These are phyloP conservation scores for Desmodus rotundus DNA, from an alignment of 2,113 vertebrate genomes.

Conservation along the genomic window DNA sequence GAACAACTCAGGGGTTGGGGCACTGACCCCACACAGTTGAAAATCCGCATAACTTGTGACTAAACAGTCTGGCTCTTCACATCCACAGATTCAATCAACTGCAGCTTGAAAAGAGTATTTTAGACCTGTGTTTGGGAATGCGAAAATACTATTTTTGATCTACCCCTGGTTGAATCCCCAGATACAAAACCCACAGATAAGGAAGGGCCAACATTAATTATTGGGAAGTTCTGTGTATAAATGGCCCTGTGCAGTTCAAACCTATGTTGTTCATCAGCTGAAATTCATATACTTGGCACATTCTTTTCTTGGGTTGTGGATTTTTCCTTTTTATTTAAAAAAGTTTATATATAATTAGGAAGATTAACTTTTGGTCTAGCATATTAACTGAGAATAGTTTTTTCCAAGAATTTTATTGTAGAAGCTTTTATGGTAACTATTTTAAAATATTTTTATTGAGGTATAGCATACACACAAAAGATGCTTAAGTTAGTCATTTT, in stretches of 20 bases:
- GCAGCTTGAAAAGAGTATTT: background rate
- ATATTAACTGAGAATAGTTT: background rate
- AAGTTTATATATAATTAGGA: background rate
- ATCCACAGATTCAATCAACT: background rate
- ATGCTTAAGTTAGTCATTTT: background rate
- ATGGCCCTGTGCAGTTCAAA: background rate
- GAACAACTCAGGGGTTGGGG: background rate
- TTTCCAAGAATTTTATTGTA: conserved; percentile 12
- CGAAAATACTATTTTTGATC: background rate
- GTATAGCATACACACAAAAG: background rate
- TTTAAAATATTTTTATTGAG: background rate
- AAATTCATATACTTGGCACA: background rate
- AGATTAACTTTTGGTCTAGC: background rate
- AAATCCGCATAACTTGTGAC: background rate
- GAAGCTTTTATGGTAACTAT: background rate
- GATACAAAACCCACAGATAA: background rate
- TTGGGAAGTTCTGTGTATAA: background rate
- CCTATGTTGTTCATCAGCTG: background rate
- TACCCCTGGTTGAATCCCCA: background rate
- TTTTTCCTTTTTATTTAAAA: background rate
- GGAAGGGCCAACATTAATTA: background rate
- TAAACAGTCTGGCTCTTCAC: background rate
- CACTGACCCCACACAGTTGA: background rate
- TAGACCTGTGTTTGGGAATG: background rate
- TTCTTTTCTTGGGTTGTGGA: background rate